A percentile compares a stretch with the other conserved stretches of the same genome.
Conservation (phyloP, 2,797 vertebrate species). For the Poliocrania exsul region DNA sequence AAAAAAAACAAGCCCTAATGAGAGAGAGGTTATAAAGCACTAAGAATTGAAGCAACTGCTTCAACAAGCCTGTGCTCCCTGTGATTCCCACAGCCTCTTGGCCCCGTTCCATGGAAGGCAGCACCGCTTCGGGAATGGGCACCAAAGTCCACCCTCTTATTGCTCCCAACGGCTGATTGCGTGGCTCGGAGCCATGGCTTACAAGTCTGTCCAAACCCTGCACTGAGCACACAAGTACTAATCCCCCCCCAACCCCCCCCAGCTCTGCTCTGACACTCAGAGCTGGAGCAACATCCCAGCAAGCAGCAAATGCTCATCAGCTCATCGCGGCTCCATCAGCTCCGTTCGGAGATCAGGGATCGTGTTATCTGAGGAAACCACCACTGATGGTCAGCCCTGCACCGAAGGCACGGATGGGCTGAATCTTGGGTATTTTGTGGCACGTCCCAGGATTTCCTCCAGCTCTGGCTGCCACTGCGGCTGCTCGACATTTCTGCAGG, state of each 20-base stretch:
- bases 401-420: not conserved
- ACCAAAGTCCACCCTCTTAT: slow-evolving; percentile 29
- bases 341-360: not conserved
- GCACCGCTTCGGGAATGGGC: not conserved
- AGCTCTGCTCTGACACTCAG: not conserved
- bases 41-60: slow-evolving; percentile 17
- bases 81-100: slow-evolving; percentile 56
- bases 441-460: not conserved
- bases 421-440: not conserved
- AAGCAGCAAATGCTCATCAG: not conserved
- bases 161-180: not conserved
- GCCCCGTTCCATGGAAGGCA: slow-evolving; percentile 28
- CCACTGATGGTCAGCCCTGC: not conserved
- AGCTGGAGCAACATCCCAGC: not conserved
- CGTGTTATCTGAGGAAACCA: not conserved
- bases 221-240: not conserved
- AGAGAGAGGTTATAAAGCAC: slow-evolving; percentile 25
- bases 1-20: slow-evolving; percentile 8
- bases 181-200: slow-evolving; percentile 9
- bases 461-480: not conserved
- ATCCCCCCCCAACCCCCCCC: not conserved
- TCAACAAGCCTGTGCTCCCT: slow-evolving; percentile 7
- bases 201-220: slow-evolving; percentile 24
- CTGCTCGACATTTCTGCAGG: not conserved
- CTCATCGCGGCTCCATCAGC: not conserved